These are phyloP conservation scores for Brachionus calyciflorus DNA, from an alignment of 1,140 invertebrate species.

Conservation along the genomic window DNA sequence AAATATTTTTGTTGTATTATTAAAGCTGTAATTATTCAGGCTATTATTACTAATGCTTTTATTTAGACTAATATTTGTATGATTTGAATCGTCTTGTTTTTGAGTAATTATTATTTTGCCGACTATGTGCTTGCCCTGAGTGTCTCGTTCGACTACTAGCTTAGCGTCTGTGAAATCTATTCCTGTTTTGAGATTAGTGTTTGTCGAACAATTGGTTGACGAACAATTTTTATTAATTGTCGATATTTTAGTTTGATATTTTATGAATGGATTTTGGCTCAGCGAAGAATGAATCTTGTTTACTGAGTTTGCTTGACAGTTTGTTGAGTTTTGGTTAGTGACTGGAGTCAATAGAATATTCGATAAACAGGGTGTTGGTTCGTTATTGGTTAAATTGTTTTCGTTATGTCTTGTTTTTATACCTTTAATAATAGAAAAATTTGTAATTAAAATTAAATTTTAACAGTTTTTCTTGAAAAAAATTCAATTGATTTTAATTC, in stretches of 20 bases:
- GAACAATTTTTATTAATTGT: not conserved
- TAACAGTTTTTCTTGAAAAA: too few relatives aligned
- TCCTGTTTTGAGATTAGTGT: not conserved
- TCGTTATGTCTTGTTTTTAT: not conserved
- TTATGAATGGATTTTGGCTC: not conserved
- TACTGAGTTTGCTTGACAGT: not conserved
- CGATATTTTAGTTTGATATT: not conserved
- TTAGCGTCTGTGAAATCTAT: conserved; percentile 35
- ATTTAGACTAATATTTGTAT: not conserved
- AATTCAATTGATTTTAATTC: too few relatives aligned
- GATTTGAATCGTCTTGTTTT: not conserved
- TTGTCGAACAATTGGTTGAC: not conserved
- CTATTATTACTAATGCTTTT: conserved; percentile 23
- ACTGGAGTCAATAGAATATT: not conserved
- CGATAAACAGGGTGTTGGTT: not conserved
- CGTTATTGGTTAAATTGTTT: not conserved
- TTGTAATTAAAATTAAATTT: too few relatives aligned
- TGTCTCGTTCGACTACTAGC: conserved; percentile 11
- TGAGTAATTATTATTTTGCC: conserved; percentile 19
- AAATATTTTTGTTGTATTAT: not conserved
- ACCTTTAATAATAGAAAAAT: not conserved
- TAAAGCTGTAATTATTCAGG: not conserved
- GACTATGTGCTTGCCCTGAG: conserved; percentile 31
- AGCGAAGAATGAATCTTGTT: not conserved
- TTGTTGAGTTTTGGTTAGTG: not conserved